A percentile compares a stretch with the other conserved stretches of the same genome.
Evolutionary conservation across 2,888 invertebrate species (phyloP).

Genomic region (Gibbula magus): DNA sequence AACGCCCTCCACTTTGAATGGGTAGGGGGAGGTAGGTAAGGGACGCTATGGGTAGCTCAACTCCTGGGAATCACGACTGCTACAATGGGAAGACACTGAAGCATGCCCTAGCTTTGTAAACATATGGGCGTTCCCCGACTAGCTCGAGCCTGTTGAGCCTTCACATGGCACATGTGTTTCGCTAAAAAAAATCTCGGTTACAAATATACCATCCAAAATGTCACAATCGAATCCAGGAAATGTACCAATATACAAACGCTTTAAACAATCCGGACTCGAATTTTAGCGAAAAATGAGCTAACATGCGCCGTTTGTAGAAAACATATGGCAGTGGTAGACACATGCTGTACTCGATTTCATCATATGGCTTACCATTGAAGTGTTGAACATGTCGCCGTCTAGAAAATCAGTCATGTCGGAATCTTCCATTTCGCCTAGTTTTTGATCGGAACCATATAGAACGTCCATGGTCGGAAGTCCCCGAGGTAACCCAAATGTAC

Average conservation of each 20-base stretch:
- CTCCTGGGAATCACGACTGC: not conserved
- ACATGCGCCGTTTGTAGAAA: not conserved
- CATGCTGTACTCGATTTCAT: slow-evolving; percentile 19
- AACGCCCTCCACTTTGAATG: not conserved
- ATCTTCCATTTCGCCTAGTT: slow-evolving; percentile 66
- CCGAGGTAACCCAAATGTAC: not conserved
- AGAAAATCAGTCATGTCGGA: slow-evolving; percentile 63
- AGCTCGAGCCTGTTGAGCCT: slow-evolving; percentile 3
- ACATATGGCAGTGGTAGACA: slow-evolving; percentile 11
- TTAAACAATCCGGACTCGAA: not conserved
- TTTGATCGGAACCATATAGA: slow-evolving; percentile 68
- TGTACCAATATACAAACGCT: not conserved
- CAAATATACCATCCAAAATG: not conserved
- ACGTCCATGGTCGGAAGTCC: slow-evolving; percentile 65
- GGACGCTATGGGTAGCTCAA: not conserved
- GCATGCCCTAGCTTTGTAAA: slow-evolving; percentile 21
- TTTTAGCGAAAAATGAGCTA: not conserved
- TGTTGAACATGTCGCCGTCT: slow-evolving; percentile 65
- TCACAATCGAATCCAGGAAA: not conserved
- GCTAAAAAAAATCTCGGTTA: too few species aligned
- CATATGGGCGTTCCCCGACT: slow-evolving; percentile 36
- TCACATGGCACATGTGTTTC: not conserved
- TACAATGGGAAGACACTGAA: slow-evolving; percentile 10
- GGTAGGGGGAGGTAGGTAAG: not conserved
- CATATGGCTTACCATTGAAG: slow-evolving; percentile 41